Evolutionary conservation across 2,113 vertebrate genomes (phyloP), one percentile per base, ranked within the genome.

Genomic region (Motacilla tschutschensis): DNA sequence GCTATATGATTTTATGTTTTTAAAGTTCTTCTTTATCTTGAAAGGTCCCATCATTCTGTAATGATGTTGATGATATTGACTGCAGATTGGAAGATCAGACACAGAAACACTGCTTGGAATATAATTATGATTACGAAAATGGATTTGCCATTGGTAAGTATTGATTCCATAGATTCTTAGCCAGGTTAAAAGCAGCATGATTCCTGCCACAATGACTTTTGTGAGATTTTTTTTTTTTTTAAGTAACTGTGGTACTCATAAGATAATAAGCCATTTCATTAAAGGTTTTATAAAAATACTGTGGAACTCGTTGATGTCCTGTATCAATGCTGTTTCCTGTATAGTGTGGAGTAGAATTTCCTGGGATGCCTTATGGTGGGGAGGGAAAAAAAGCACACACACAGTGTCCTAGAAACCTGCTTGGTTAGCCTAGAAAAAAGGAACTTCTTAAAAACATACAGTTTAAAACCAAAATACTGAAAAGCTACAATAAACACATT

Each of bases 101-200:
- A 77, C 97, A 98, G 93, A 98, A 98, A 72, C 98, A 98, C 65
- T 99, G 99, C 95, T 97, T 99, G 57, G 99, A 99, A 95, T 99
- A 99, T 94, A 99, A 99, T 95, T 99, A 99, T 22, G 98, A 99
- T 95, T 99, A 99, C 5, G 98, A 99, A 91, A 99, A 99, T 67
- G 99, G 99, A 83, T 99, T 99, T 96, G 98, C 98, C 46, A 99
- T 99, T 72, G 98, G 99, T 99, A 97, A 95, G 92, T 88, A 88
- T 51, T 53, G 48, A 63, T 89, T 82, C n/a, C 31, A 28, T 29
- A 50, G 7, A 16, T 73, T 73, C 35, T 62, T 48, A 41, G 21
- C 36, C 26, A 33, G 4, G 7, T 76, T 75, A 85, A 72, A 70
- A 4, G 5, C 4, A 3, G 9, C 8, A 1, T 70, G 48, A 41